Percentiles rank a stretch among this genome's conserved stretches.
phyloP scores from a whole-genome alignment of 2,888 invertebrate genomes.

The Latrodectus hesperus region DNA sequence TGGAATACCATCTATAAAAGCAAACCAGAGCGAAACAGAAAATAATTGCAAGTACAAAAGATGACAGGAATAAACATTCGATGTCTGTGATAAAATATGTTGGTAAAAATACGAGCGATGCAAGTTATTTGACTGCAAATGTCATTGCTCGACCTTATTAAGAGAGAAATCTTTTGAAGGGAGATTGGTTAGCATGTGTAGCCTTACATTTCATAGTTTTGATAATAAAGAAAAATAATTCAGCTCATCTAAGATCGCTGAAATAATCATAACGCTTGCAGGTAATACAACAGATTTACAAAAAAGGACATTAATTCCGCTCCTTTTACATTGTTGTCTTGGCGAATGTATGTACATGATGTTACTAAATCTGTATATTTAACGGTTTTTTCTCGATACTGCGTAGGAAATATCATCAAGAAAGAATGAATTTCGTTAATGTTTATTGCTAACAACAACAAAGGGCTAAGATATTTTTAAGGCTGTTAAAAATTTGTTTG shows the following conservation, averaged over 20 bases:
- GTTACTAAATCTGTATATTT: slow-evolving; percentile 6
- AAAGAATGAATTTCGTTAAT: not conserved
- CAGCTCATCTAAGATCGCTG: not conserved
- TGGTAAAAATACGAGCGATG: no score
- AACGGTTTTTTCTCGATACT: slow-evolving; percentile 2
- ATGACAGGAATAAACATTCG: no score
- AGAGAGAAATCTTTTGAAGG: no score
- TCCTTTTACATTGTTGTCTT: slow-evolving; percentile 8
- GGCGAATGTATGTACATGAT: not conserved
- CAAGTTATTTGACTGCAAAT: no score
- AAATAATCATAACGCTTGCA: not conserved
- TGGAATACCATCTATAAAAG: not conserved
- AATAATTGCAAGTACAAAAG: no score
- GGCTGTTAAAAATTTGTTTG: slow-evolving; percentile 7
- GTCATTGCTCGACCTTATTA: no score
- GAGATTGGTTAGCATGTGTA: no score
- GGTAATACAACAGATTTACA: not conserved
- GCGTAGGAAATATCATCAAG: not conserved
- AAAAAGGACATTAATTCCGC: not conserved
- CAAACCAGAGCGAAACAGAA: no score
- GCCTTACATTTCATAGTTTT: not conserved
- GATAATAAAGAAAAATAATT: slow-evolving; percentile 13
- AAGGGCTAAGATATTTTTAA: not conserved
- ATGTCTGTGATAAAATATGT: no score
- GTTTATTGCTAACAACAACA: not conserved